Percentiles rank a stretch among this genome's conserved stretches.
Evolutionary conservation across 64 coral and sea anemone species (phyloP).

Genomic region (Montipora capricornis): DNA sequence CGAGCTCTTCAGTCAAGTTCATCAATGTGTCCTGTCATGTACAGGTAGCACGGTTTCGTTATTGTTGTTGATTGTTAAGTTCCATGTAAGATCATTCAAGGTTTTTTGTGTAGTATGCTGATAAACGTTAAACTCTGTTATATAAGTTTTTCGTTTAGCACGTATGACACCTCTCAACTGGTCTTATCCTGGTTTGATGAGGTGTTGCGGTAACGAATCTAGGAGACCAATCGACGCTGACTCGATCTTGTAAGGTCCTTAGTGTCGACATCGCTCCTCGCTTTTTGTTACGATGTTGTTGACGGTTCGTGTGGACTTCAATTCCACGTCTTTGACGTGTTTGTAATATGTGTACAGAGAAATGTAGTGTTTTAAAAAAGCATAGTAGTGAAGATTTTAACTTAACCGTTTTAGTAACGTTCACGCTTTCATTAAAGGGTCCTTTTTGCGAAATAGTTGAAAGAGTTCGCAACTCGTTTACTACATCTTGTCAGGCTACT

Average conservation of each 20-base stretch:
- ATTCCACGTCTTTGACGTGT: neutral
- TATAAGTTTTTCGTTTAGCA: neutral
- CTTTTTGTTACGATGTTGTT: neutral
- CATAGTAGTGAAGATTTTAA: neutral
- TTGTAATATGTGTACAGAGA: neutral
- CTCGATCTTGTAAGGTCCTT: too few species aligned
- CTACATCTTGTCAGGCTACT: too few species aligned
- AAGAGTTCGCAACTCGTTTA: neutral
- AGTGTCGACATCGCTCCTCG: too few species aligned
- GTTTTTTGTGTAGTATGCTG: neutral
- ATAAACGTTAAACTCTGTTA: neutral
- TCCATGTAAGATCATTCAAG: neutral
- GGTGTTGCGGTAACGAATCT: too few species aligned
- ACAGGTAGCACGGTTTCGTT: neutral
- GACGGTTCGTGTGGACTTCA: neutral
- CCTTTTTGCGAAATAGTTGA: neutral
- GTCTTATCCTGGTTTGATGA: neutral
- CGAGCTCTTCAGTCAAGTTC: neutral
- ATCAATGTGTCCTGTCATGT: neutral
- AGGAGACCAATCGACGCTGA: too few species aligned
- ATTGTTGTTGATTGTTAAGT: neutral
- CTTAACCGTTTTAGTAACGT: neutral
- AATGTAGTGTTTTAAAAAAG: neutral
- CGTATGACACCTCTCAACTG: too few species aligned
- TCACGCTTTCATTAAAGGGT: neutral